Percentiles rank a stretch among this genome's conserved stretches.
These are phyloP conservation scores for Apocrypta bakeri DNA, from an alignment of 1,140 invertebrate genomes.

Conservation along the genomic window DNA sequence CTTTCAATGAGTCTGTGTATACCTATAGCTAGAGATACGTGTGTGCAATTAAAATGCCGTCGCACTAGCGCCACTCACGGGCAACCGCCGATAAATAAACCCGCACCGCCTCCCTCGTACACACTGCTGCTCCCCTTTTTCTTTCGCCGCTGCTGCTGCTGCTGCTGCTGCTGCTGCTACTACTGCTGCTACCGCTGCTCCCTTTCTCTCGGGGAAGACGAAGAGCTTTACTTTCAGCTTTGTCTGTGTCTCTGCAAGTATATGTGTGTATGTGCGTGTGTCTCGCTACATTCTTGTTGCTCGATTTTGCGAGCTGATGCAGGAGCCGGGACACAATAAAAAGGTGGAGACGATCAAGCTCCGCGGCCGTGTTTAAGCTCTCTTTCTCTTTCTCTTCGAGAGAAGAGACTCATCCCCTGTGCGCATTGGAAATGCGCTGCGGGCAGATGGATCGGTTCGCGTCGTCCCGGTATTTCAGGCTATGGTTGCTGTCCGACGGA, in stretches of 20 bases:
- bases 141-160: constrained; percentile 43
- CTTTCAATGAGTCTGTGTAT: not conserved
- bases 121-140: constrained; percentile 59
- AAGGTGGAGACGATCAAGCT: constrained; percentile 68
- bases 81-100: constrained; percentile 73
- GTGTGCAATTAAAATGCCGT: constrained; percentile 74
- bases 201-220: constrained; percentile 24
- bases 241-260: constrained; percentile 63
- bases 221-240: constrained; percentile 43
- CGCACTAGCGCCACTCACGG: constrained; percentile 72
- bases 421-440: not conserved
- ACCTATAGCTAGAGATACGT: not conserved
- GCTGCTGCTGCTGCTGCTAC: not conserved
- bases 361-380: not conserved
- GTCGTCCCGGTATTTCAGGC: not conserved
- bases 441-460: not conserved
- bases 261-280: too few species aligned
- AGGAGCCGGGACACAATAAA: constrained; percentile 67
- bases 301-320: not conserved
- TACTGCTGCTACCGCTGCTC: constrained; percentile 22
- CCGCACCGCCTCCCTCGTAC: not conserved
- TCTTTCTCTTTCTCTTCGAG: constrained; percentile 33
- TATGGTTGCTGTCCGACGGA: not conserved
- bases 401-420: constrained; percentile 16
- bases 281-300: not conserved